Evolutionary conservation across 2,888 invertebrate genomes (phyloP).

Genomic region (Pristionchus entomophagus): DNA sequence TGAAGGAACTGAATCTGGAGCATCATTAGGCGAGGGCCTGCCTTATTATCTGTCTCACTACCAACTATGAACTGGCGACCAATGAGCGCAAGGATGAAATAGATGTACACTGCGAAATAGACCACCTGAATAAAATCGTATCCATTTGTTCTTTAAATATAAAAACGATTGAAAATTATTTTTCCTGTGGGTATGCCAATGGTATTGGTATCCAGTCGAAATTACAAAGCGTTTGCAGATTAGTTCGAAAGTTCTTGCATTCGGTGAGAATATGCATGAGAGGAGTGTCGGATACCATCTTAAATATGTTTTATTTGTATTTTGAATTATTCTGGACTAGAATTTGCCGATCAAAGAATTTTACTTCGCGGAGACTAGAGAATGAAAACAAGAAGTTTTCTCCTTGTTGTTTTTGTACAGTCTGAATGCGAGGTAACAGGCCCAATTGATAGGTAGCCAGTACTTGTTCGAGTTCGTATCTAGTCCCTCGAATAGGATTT

Average conservation of each 20-base stretch:
- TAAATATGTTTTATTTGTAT: background rate
- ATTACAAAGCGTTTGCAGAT: slow-evolving; percentile 57
- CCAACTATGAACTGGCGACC: slow-evolving; percentile 60
- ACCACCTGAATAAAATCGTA: slow-evolving; percentile 61
- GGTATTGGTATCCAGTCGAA: slow-evolving; percentile 63
- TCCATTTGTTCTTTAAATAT: too few species aligned
- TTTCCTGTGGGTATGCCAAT: slow-evolving; percentile 62
- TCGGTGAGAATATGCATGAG: slow-evolving; percentile 47
- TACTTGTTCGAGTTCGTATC: slow-evolving; percentile 63
- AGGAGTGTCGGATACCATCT: slow-evolving; percentile 28
- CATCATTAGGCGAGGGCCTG: background rate
- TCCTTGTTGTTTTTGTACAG: slow-evolving; percentile 28
- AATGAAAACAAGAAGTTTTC: too few species aligned
- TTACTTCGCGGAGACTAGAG: background rate
- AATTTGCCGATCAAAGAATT: too few species aligned
- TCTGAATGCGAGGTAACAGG: slow-evolving; percentile 50
- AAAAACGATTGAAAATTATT: too few species aligned
- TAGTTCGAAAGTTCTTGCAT: slow-evolving; percentile 60
- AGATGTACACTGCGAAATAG: slow-evolving; percentile 61
- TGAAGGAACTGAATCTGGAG: slow-evolving; percentile 43
- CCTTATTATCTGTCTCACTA: slow-evolving; percentile 51
- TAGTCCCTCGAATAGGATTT: slow-evolving; percentile 55
- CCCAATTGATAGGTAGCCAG: slow-evolving; percentile 73
- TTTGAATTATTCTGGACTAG: too few species aligned
- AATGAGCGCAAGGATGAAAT: slow-evolving; percentile 60